Percentiles rank a stretch among this genome's conserved stretches.
Evolutionary conservation across 2,797 vertebrate species (phyloP).

Genomic region (Lacerta agilis): DNA sequence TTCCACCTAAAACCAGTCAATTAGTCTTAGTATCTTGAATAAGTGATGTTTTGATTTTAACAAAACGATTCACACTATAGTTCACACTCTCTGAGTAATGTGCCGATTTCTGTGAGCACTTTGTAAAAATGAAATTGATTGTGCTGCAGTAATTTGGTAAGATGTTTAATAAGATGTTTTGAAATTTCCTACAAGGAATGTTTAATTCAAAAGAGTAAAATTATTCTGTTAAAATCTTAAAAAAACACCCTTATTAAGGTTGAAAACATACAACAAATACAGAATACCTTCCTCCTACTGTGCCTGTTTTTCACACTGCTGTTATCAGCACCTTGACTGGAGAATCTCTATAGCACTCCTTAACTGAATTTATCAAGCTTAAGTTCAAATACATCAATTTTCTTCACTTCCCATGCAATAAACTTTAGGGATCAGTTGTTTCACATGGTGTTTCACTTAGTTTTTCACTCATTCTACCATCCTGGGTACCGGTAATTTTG

Average conservation of each 20-base stretch:
- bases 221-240: neutral
- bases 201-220: conserved; percentile 9
- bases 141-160: neutral
- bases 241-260: neutral
- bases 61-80: conserved; percentile 21
- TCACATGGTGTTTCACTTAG: no score
- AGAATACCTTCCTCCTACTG: neutral
- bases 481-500: no score
- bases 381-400: neutral
- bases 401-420: neutral
- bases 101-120: conserved; percentile 17
- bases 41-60: conserved; percentile 42
- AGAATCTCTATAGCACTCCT: neutral
- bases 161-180: conserved; percentile 40
- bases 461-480: neutral
- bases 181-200: conserved; percentile 3
- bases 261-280: neutral
- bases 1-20: conserved; percentile 40
- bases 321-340: neutral
- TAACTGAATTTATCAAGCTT: neutral
- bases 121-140: neutral
- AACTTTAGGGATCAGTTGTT: neutral
- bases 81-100: neutral
- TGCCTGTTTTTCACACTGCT: neutral
- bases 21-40: conserved; percentile 32